These are phyloP conservation scores for Sclerurus mexicanus DNA, from an alignment of 2,113 vertebrate species.

Conservation along the genomic window DNA sequence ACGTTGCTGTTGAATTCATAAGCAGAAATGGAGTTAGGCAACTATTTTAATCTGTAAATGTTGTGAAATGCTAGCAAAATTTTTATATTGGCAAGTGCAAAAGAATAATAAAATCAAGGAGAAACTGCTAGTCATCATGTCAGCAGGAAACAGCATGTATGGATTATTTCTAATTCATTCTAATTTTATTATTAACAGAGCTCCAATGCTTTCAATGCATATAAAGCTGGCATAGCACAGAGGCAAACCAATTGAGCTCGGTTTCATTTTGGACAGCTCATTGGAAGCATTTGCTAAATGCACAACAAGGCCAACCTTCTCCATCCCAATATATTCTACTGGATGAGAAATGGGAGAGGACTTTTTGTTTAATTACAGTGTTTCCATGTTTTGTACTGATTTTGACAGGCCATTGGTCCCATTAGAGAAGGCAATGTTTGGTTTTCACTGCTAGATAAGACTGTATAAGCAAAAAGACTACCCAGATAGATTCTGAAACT, in stretches of 20 bases:
- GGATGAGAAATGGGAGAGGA: neutral
- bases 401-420: neutral
- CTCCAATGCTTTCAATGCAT: neutral
- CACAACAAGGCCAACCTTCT: neutral
- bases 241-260: neutral
- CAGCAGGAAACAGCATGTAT: neutral
- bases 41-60: neutral
- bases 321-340: neutral
- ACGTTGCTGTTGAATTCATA: neutral
- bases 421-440: neutral
- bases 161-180: neutral
- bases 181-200: neutral
- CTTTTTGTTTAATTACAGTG: neutral
- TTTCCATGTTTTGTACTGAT: neutral
- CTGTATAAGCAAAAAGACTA: neutral
- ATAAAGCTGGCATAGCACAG: neutral
- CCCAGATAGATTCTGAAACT: neutral
- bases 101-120: neutral
- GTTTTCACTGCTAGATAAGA: neutral
- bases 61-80: neutral
- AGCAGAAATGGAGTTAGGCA: neutral
- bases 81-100: neutral
- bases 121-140: neutral
- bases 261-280: neutral
- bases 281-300: neutral